Evolutionary conservation across 2,888 invertebrate genomes (phyloP), one percentile per base, ranked within the genome.

Genomic region (Acanthacorydalis orientalis): DNA sequence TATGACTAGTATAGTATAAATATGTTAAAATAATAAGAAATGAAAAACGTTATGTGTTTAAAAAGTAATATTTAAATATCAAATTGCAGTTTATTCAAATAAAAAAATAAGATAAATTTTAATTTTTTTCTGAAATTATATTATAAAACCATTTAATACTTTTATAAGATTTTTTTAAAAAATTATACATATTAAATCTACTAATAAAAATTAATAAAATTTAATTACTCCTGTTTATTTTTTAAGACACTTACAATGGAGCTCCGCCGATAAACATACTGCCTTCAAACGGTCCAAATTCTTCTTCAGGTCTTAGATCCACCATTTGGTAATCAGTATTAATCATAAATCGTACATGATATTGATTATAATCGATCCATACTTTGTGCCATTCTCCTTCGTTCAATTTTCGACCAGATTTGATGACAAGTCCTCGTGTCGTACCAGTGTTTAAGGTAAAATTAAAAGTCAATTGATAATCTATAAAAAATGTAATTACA

Each of bases 361-460:
- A 87, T 61, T 86, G 83, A 67, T 92, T 91, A 62, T 91, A 90
- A 68, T 93, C 92, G 51, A 95, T 88, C 86, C 89, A 88, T 53
- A 93, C 82, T 67, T 91, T 89, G 64, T 95, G 93, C 95, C 93
- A 95, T 62, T 91, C 89, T 1, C 92, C 93, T 45, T 86, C 85
- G 61, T 91, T 92, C 43, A 95, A 70, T 60, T 83, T 80, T 42
- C 83, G 72, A 53, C 80, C 78, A 3, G 89, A 89, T 58, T 82
- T 81, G 51, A 93, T 85, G 41, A 84, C 86, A 50, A 89, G 68
- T 60, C 84, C 85, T 53, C 85, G 78, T 43, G 83, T 82, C 7
- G 80, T 80, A 0, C 85, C 88, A 35, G 85, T 89, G 67, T 85
- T 89, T 32, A 88, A 68, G 0, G 90, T 88, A 58, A 90, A 91